These are phyloP conservation scores for Euclidia mi DNA, from an alignment of 2,888 invertebrate species.

Conservation along the genomic window DNA sequence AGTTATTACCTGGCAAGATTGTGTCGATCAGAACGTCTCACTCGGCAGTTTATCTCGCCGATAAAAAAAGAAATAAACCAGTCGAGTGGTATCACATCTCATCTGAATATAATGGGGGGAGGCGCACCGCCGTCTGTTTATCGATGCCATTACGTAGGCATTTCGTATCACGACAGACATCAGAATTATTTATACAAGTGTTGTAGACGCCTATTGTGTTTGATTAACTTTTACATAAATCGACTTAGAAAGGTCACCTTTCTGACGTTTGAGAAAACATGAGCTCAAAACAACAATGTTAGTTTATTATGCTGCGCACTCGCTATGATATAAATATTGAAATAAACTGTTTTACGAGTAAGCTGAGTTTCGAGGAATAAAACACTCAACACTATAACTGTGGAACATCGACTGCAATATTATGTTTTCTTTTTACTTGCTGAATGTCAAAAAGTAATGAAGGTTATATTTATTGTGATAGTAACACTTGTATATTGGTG, in stretches of 20 bases:
- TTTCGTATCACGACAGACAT: constrained; percentile 59
- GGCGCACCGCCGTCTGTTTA: constrained; percentile 69
- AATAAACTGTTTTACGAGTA: background rate
- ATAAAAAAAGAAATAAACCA: constrained; percentile 54
- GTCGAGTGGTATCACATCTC: constrained; percentile 69
- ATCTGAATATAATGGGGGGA: constrained; percentile 86
- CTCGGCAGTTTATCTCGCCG: constrained; percentile 53
- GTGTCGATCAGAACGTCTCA: constrained; percentile 65
- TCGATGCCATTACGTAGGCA: constrained; percentile 76
- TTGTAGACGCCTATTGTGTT: constrained; percentile 44
- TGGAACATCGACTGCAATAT: too few relatives aligned
- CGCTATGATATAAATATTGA: background rate
- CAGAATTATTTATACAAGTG: constrained; percentile 55
- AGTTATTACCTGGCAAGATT: constrained; percentile 50
- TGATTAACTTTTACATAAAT: constrained; percentile 35
- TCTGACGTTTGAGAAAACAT: constrained; percentile 24
- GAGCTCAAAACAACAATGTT: background rate
- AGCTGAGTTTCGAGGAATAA: background rate
- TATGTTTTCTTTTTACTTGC: too few relatives aligned
- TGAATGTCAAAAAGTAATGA: too few relatives aligned
- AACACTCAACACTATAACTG: too few relatives aligned
- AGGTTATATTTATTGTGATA: too few relatives aligned
- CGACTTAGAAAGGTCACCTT: constrained; percentile 35
- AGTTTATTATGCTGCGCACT: background rate
- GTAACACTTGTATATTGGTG: too few relatives aligned